phyloP scores from a whole-genome alignment of 2,797 vertebrate species.

The Myripristis jacobus region DNA sequence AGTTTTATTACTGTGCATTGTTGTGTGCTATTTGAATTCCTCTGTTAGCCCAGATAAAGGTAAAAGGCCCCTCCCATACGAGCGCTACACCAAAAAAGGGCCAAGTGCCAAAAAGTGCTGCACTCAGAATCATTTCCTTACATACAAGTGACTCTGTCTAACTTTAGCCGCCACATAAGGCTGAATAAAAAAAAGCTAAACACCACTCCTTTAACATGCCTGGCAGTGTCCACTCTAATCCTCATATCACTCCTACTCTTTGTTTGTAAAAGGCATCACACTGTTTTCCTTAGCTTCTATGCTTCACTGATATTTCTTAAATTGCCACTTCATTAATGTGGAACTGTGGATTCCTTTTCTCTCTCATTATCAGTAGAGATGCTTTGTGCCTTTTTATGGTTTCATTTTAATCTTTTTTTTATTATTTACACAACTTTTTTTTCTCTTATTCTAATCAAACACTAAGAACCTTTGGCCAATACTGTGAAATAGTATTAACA shows the following conservation, averaged over 20 bases:
- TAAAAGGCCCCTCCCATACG: conserved; percentile 2
- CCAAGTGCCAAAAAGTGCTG: not conserved
- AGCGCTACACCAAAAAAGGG: no score
- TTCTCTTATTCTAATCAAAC: no score
- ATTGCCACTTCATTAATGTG: conserved; percentile 7
- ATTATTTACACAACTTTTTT: no score
- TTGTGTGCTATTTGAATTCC: not conserved
- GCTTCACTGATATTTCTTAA: not conserved
- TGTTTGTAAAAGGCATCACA: no score
- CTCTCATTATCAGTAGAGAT: not conserved
- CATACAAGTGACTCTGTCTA: conserved; percentile 3
- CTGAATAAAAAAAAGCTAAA: not conserved
- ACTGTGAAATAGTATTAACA: no score
- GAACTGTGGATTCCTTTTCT: not conserved
- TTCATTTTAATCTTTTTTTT: no score
- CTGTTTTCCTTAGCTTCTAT: not conserved
- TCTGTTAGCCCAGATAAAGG: not conserved
- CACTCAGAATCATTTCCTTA: not conserved
- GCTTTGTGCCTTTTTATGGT: not conserved
- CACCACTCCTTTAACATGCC: conserved; percentile 2
- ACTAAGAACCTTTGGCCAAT: no score
- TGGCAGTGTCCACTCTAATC: conserved; percentile 19
- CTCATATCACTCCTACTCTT: not conserved
- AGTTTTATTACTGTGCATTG: conserved; percentile 43
- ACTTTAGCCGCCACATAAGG: conserved; percentile 1